phyloP scores from a whole-genome alignment of 2,888 invertebrate genomes.

The Pandemis heparana region DNA sequence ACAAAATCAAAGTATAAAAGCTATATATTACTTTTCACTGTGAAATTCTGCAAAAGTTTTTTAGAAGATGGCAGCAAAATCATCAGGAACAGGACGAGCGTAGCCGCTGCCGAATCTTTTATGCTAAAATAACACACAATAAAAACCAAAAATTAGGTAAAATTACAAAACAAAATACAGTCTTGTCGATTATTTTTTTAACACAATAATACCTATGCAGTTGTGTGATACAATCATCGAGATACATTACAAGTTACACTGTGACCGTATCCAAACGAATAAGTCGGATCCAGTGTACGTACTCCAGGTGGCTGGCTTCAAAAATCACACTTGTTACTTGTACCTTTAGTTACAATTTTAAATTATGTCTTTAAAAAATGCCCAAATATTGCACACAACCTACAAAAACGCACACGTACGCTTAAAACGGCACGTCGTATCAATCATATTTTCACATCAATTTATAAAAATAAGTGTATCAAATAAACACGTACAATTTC shows the following conservation, averaged over 20 bases:
- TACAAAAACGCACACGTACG: no score
- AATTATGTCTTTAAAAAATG: no score
- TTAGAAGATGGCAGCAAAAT: constrained; percentile 62
- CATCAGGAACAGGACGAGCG: constrained; percentile 63
- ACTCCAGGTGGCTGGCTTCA: no score
- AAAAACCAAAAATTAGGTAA: constrained; percentile 4
- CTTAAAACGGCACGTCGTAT: no score
- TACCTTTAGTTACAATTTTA: no score
- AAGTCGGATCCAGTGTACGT: no score
- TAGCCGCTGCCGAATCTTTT: constrained; percentile 65
- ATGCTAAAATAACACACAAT: constrained; percentile 57
- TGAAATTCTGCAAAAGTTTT: constrained; percentile 59
- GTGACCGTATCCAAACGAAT: no score
- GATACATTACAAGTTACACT: no score
- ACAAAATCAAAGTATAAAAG: not conserved
- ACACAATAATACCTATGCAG: not conserved
- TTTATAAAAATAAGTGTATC: not conserved
- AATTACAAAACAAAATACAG: no score
- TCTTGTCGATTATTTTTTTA: not conserved
- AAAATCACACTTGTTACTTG: no score
- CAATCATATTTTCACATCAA: not conserved
- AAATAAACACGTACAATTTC: constrained; percentile 59
- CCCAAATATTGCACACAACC: no score
- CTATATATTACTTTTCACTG: constrained; percentile 55
- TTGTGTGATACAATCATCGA: no score